Percentiles rank a stretch among this genome's conserved stretches.
These are phyloP conservation scores for Nannospalax galili DNA, from an alignment of 2,113 vertebrate genomes.

Conservation along the genomic window DNA sequence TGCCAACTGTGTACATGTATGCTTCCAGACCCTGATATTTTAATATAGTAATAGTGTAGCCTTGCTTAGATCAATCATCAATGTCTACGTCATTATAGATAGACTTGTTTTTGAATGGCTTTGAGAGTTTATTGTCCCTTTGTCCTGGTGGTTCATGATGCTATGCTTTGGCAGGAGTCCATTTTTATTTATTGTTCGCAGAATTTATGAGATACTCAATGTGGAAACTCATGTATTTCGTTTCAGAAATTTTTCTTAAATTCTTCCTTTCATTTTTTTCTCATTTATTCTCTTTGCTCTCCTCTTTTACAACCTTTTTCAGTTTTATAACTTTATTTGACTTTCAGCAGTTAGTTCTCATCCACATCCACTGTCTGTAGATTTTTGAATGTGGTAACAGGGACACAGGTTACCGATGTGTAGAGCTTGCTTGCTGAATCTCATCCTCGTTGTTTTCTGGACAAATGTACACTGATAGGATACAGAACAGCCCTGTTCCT, in stretches of 20 bases:
- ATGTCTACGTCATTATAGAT: background rate
- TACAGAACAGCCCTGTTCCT: too few relatives aligned
- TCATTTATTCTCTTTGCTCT: background rate
- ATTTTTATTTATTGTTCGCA: background rate
- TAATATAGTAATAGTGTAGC: background rate
- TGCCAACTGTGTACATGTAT: too few relatives aligned
- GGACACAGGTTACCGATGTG: too few relatives aligned
- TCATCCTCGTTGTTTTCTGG: too few relatives aligned
- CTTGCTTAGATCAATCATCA: constrained; percentile 14
- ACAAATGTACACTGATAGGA: too few relatives aligned
- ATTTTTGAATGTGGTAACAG: too few relatives aligned
- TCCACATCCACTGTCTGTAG: too few relatives aligned
- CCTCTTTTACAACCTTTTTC: background rate
- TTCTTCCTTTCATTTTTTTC: constrained; percentile 20
- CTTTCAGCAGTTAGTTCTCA: too few relatives aligned
- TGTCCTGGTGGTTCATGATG: background rate
- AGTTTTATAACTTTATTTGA: too few relatives aligned
- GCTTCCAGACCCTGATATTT: background rate
- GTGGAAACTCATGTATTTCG: background rate
- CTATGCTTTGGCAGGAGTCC: background rate
- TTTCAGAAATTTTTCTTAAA: constrained; percentile 12
- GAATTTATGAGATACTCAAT: background rate
- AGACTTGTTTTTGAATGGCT: background rate
- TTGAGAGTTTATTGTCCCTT: background rate
- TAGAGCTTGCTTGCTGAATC: too few relatives aligned